Evolutionary conservation across 2,888 invertebrate genomes (phyloP).

Genomic region (Drosophila borealis): DNA sequence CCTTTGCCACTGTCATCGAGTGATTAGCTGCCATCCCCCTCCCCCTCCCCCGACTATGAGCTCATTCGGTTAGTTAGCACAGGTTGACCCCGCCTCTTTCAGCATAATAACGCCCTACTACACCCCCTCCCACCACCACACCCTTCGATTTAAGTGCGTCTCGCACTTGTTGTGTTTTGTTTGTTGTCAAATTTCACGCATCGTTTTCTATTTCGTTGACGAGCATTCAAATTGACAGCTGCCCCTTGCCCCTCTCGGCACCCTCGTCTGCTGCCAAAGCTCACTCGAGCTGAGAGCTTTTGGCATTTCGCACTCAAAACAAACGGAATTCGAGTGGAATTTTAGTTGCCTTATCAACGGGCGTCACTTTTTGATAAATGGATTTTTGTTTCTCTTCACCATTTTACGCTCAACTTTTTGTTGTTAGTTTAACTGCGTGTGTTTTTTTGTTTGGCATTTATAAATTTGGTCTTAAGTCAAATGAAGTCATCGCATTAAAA

Average conservation of each 20-base stretch:
- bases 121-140: background rate
- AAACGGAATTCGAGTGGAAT: constrained; percentile 45
- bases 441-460: constrained; percentile 42
- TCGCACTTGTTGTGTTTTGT: constrained; percentile 69
- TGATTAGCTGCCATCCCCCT: constrained; percentile 2
- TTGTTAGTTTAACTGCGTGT: constrained; percentile 40
- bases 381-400: constrained; percentile 15
- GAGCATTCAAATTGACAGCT: constrained; percentile 33
- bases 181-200: constrained; percentile 69
- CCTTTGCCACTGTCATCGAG: constrained; percentile 25
- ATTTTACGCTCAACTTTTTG: constrained; percentile 37
- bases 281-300: constrained; percentile 35
- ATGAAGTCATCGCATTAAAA: constrained; percentile 77
- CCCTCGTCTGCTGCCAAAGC: background rate
- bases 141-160: constrained; percentile 1
- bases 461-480: constrained; percentile 33
- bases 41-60: constrained; percentile 41
- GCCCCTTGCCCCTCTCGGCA: background rate
- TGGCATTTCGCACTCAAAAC: constrained; percentile 64
- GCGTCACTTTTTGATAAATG: constrained; percentile 71
- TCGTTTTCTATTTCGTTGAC: constrained; percentile 54
- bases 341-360: constrained; percentile 21
- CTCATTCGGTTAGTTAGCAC: constrained; percentile 50
- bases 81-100: background rate
- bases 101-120: background rate